Conservation (phyloP, 2,888 invertebrate species). For the Noctua janthina region DNA sequence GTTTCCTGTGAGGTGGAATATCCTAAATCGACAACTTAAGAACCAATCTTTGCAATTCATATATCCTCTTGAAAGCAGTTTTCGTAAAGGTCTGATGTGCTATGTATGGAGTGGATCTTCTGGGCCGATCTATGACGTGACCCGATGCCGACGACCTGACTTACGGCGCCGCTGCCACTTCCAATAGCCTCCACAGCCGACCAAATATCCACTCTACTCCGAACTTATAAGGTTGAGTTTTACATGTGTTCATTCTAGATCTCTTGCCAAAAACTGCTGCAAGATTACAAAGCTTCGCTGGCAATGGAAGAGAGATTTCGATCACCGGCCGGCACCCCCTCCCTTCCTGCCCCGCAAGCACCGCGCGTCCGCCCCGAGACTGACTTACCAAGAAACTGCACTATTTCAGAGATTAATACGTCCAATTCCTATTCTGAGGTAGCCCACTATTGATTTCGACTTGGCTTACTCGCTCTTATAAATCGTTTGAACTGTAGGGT, state of each 20-base stretch:
- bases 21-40: not conserved
- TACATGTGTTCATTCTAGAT: conserved; percentile 2
- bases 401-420: conserved; percentile 42
- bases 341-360: conserved; percentile 12
- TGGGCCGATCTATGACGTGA: conserved; percentile 4
- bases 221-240: conserved; percentile 19
- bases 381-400: conserved; percentile 39
- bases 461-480: not conserved
- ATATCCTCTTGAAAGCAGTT: not conserved
- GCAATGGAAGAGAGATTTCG: conserved; percentile 63
- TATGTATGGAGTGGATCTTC: conserved; percentile 8
- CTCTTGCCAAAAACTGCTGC: conserved; percentile 69
- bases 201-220: conserved; percentile 38
- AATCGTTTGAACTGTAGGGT: not conserved
- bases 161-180: conserved; percentile 45
- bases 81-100: not conserved
- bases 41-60: not conserved
- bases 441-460: conserved; percentile 22
- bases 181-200: conserved; percentile 12
- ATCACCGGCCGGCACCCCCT: conserved; percentile 46
- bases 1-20: no score
- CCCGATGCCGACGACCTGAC: conserved; percentile 49
- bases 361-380: conserved; percentile 13
- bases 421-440: conserved; percentile 31
- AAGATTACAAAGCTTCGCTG: conserved; percentile 66